phyloP scores from a whole-genome alignment of 2,888 invertebrate species.

The Strigamia transsilvanica region DNA sequence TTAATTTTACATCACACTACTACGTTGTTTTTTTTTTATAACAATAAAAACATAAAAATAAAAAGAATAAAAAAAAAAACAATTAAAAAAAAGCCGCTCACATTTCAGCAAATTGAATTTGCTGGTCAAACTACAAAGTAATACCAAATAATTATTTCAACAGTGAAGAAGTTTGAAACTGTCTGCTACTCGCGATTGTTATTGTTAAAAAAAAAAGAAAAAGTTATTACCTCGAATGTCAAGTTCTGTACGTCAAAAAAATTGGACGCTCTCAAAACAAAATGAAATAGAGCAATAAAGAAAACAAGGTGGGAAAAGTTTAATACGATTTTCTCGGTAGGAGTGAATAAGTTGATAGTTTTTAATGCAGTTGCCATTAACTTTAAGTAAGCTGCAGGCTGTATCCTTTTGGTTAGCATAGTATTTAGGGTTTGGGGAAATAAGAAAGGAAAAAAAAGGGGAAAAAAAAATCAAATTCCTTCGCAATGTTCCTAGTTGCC shows the following conservation, averaged over 20 bases:
- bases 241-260: not conserved
- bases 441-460: not conserved
- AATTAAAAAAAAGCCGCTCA: too few relatives aligned
- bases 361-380: not conserved
- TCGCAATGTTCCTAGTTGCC: slow-evolving; percentile 27
- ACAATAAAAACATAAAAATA: too few relatives aligned
- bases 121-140: too few relatives aligned
- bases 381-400: not conserved
- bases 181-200: not conserved
- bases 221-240: not conserved
- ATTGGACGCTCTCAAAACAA: not conserved
- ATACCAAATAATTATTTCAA: not conserved
- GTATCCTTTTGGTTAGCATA: slow-evolving; percentile 22
- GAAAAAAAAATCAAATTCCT: slow-evolving; percentile 35
- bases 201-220: not conserved
- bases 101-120: too few relatives aligned
- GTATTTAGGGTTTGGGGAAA: not conserved
- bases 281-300: not conserved
- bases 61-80: too few relatives aligned
- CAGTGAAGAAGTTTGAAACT: not conserved
- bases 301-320: not conserved
- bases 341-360: not conserved
- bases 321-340: not conserved
- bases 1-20: too few relatives aligned
- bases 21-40: too few relatives aligned